These are phyloP conservation scores for Phaethon lepturus DNA, from an alignment of 2,113 vertebrate genomes.

Conservation along the genomic window DNA sequence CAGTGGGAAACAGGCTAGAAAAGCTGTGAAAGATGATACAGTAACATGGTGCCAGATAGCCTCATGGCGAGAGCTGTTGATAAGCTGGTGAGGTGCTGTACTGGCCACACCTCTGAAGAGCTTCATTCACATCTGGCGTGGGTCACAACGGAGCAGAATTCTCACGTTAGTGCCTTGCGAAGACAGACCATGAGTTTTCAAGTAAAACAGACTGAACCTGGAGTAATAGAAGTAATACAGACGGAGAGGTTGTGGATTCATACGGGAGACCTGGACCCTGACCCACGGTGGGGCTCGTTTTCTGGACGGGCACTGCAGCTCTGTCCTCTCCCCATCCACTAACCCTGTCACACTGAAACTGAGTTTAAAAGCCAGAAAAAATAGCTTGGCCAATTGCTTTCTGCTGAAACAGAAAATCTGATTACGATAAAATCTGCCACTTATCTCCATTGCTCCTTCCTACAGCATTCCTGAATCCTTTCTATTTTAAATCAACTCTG, in stretches of 20 bases:
- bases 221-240: not conserved
- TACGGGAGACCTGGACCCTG: not conserved
- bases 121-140: not conserved
- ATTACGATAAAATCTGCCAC: not conserved
- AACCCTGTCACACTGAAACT: not conserved
- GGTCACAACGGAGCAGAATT: not conserved
- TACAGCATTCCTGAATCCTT: not conserved
- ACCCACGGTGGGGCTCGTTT: fast-evolving
- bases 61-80: not conserved
- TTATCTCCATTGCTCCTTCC: not conserved
- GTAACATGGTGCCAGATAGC: not conserved
- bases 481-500: not conserved
- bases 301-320: not conserved
- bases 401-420: not conserved
- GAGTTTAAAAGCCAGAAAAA: not conserved
- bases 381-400: not conserved
- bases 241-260: not conserved
- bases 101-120: not conserved
- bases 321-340: not conserved
- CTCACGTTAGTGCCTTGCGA: not conserved
- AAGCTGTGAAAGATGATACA: not conserved
- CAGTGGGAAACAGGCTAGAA: not conserved
- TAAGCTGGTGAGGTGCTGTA: not conserved
- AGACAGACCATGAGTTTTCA: not conserved
- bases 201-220: not conserved